Percentiles rank a stretch among this genome's conserved stretches.
Conservation (phyloP, 1,140 invertebrate genomes). For the Drosophila orena region DNA sequence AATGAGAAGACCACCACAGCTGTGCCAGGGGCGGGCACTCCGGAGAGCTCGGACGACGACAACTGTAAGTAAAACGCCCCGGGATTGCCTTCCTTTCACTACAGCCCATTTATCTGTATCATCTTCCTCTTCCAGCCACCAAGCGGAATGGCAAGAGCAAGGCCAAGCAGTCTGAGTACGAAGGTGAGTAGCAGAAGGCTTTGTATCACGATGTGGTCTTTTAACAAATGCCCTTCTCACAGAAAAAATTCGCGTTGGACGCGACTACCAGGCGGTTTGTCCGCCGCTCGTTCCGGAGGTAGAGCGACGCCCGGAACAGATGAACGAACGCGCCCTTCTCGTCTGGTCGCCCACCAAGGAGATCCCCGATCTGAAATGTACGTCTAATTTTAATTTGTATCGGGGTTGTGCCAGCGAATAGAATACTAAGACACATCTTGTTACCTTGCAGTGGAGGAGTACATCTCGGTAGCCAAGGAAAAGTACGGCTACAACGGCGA, state of each 20-base stretch:
- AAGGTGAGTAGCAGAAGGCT: conserved; percentile 55
- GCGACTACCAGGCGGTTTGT: conserved; percentile 96
- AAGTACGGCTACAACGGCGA: conserved; percentile 99
- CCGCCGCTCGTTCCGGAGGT: conserved; percentile 90
- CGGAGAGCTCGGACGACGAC: conserved; percentile 92
- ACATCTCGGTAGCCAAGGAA: conserved; percentile 97
- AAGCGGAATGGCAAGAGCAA: conserved; percentile 82
- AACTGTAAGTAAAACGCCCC: conserved; percentile 87
- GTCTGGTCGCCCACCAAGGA: conserved; percentile 97
- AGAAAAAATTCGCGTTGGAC: conserved; percentile 96
- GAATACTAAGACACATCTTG: background rate
- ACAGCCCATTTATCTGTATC: background rate
- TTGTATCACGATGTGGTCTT: no score
- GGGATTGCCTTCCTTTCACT: background rate
- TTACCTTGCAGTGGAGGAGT: conserved; percentile 93
- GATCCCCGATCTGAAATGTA: conserved; percentile 94
- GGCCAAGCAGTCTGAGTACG: conserved; percentile 82
- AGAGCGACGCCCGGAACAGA: conserved; percentile 87
- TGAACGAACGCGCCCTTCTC: conserved; percentile 94
- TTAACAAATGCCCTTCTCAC: background rate
- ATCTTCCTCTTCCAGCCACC: conserved; percentile 60
- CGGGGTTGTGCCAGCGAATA: background rate
- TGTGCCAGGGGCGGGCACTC: conserved; percentile 83
- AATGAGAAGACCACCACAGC: conserved; percentile 58
- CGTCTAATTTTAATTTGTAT: background rate